Evolutionary conservation across 2,113 vertebrate species (phyloP).

Genomic region (Serinus canaria): DNA sequence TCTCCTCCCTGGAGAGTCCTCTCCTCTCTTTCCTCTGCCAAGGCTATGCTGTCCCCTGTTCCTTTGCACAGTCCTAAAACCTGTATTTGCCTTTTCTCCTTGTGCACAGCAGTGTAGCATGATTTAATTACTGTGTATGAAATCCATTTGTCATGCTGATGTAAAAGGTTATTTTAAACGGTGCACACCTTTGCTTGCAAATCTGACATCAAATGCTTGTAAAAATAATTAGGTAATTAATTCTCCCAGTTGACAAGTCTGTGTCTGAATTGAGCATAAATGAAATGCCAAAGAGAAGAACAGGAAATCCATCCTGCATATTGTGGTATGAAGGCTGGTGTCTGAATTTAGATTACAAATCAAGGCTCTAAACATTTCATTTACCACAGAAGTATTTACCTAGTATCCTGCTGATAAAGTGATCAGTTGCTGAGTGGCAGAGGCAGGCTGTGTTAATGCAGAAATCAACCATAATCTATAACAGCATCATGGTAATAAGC

Average conservation of each 20-base stretch:
- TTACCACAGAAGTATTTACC: constrained; percentile 4
- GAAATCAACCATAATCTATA: neutral
- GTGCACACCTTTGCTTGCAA: neutral
- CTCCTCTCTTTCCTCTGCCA: neutral
- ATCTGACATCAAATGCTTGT: neutral
- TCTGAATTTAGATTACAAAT: neutral
- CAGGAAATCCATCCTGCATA: neutral
- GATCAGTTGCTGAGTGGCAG: constrained; percentile 1
- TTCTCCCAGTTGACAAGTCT: neutral
- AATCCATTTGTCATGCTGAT: neutral
- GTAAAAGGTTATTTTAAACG: neutral
- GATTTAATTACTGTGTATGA: neutral
- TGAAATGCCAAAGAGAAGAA: neutral
- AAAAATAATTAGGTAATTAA: constrained; percentile 32
- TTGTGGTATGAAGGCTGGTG: neutral
- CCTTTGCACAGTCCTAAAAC: neutral
- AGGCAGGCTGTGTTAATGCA: neutral
- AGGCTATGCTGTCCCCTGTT: neutral
- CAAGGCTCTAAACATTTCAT: neutral
- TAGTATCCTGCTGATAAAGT: neutral
- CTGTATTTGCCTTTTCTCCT: neutral
- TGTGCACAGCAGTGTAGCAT: neutral
- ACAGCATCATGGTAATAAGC: neutral
- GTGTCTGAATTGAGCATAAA: neutral
- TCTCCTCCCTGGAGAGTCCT: neutral